Percentiles rank a stretch among this genome's conserved stretches.
Evolutionary conservation across 2,888 invertebrate species (phyloP).

Genomic region (Drosophila pullipes): DNA sequence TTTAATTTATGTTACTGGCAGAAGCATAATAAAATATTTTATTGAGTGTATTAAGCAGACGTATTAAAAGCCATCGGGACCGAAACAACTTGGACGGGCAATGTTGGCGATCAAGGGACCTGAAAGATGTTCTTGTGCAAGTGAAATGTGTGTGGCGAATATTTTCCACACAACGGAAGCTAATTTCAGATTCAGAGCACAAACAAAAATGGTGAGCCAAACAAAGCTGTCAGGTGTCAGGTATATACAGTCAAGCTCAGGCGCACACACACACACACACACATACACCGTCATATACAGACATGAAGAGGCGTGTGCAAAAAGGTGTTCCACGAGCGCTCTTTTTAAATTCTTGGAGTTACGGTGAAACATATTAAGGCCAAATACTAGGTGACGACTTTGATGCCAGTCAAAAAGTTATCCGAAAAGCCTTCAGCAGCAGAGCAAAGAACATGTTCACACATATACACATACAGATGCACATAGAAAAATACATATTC

Average conservation of each 20-base stretch:
- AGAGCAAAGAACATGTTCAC: conserved; percentile 2
- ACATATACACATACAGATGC: conserved; percentile 4
- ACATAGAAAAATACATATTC: not conserved
- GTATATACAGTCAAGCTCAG: conserved; percentile 11
- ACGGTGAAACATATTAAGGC: conserved; percentile 53
- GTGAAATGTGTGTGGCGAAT: conserved; percentile 48
- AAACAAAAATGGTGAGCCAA: conserved; percentile 49
- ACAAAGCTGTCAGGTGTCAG: conserved; percentile 61
- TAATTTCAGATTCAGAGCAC: conserved; percentile 70
- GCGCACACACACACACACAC: not conserved
- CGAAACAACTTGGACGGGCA: conserved; percentile 32
- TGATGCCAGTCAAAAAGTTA: conserved; percentile 42
- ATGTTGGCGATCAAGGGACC: conserved; percentile 23
- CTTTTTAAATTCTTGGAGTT: conserved; percentile 24
- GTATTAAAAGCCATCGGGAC: conserved; percentile 45
- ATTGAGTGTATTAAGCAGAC: conserved; percentile 55
- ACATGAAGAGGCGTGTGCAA: not conserved
- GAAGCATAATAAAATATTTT: conserved; percentile 73
- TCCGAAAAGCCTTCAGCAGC: conserved; percentile 21
- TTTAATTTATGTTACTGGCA: conserved; percentile 20
- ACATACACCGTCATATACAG: not conserved
- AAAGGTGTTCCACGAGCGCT: not conserved
- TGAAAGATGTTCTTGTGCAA: conserved; percentile 33
- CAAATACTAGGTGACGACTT: conserved; percentile 55
- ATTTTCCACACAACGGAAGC: conserved; percentile 48